phyloP scores from a whole-genome alignment of 2,888 invertebrate genomes.

The Epinotia ramella region DNA sequence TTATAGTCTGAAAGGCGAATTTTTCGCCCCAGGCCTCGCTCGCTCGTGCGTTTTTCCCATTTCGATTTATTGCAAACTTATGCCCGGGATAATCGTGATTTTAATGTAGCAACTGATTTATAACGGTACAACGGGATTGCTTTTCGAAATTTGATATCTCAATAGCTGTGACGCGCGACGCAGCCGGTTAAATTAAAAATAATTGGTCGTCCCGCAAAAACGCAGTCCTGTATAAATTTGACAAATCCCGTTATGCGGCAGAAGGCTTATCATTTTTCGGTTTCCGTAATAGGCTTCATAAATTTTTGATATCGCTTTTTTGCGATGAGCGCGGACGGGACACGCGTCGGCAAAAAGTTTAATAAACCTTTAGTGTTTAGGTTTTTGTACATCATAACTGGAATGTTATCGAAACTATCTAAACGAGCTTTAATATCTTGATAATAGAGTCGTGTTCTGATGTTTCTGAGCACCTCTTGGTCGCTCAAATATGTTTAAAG shows the following conservation, averaged over 20 bases:
- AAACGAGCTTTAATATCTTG: not conserved
- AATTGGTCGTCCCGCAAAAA: slow-evolving; percentile 67
- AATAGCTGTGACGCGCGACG: slow-evolving; percentile 73
- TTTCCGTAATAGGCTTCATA: slow-evolving; percentile 81
- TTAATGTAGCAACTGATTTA: slow-evolving; percentile 81
- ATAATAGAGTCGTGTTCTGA: not conserved
- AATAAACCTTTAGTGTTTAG: slow-evolving; percentile 24
- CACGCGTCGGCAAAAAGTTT: slow-evolving; percentile 47
- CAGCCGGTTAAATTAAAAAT: slow-evolving; percentile 62
- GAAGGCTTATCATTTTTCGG: slow-evolving; percentile 70
- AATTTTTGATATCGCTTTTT: slow-evolving; percentile 76
- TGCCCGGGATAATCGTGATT: slow-evolving; percentile 82
- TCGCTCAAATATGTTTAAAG: not conserved
- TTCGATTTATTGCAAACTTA: slow-evolving; percentile 82
- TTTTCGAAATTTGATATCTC: slow-evolving; percentile 84
- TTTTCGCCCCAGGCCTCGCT: slow-evolving; percentile 58
- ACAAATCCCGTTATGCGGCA: slow-evolving; percentile 71
- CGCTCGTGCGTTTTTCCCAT: slow-evolving; percentile 66
- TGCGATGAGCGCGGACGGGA: slow-evolving; percentile 61
- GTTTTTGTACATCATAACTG: slow-evolving; percentile 7
- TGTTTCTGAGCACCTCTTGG: too few relatives aligned
- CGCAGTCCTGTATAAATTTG: slow-evolving; percentile 62
- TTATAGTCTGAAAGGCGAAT: slow-evolving; percentile 70
- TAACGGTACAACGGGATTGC: slow-evolving; percentile 72
- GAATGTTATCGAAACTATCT: not conserved